Conservation (phyloP, 2,113 vertebrate genomes). For the Elephas maximus region DNA sequence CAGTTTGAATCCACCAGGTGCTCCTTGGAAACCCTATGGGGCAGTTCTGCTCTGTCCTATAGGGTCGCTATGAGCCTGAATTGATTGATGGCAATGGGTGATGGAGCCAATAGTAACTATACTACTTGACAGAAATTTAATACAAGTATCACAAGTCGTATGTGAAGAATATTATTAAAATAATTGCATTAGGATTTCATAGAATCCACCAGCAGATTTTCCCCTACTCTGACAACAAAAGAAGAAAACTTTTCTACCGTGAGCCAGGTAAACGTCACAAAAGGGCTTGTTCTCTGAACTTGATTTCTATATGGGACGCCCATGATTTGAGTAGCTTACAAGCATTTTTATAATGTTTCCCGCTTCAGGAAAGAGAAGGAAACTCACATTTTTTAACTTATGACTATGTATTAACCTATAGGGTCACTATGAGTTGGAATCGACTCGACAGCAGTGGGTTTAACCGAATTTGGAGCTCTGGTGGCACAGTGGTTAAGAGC, state of each 20-base stretch:
- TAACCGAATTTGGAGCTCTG: too few relatives aligned
- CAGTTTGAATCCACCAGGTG: too few relatives aligned
- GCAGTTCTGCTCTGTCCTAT: too few relatives aligned
- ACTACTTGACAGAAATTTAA: slow-evolving; percentile 23
- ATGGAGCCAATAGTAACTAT: not conserved
- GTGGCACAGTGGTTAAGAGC: too few relatives aligned
- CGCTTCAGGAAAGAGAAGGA: slow-evolving; percentile 79
- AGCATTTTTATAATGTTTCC: slow-evolving; percentile 73
- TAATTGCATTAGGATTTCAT: slow-evolving; percentile 44
- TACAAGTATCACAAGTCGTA: not conserved
- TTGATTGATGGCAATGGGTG: too few relatives aligned
- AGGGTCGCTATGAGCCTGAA: too few relatives aligned
- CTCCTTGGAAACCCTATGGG: too few relatives aligned
- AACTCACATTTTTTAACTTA: not conserved
- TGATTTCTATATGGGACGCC: not conserved
- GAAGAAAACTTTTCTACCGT: not conserved
- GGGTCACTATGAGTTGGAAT: too few relatives aligned
- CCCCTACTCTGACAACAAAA: not conserved
- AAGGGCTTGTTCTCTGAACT: not conserved
- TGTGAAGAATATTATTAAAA: slow-evolving; percentile 47
- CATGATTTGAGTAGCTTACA: slow-evolving; percentile 66
- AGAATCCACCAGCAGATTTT: not conserved
- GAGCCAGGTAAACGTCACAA: not conserved
- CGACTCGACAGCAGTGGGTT: too few relatives aligned
- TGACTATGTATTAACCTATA: not conserved